These are phyloP conservation scores for Nesogale talazaci DNA, from an alignment of 2,113 vertebrate genomes.

Conservation along the genomic window DNA sequence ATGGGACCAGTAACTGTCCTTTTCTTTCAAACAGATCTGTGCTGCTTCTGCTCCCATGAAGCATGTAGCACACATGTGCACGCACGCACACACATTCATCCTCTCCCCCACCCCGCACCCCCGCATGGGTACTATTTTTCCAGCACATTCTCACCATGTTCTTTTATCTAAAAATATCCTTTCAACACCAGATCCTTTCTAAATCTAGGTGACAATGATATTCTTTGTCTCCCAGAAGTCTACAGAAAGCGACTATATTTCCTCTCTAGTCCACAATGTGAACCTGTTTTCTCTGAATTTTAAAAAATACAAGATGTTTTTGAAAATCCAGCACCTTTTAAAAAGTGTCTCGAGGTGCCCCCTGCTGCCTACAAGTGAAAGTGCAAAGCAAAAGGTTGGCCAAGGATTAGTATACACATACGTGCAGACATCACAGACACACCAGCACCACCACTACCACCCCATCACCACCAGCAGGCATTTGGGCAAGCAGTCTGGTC, in stretches of 20 bases:
- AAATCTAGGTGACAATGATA: not conserved
- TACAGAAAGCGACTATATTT: not conserved
- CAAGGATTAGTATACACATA: not conserved
- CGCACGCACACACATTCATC: too few relatives aligned
- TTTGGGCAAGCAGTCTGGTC: not conserved
- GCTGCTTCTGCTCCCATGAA: not conserved
- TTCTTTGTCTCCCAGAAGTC: not conserved
- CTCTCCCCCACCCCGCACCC: too few relatives aligned
- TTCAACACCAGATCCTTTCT: not conserved
- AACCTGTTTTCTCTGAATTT: conserved; percentile 19
- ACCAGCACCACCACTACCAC: too few relatives aligned
- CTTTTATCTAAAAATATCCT: conserved; percentile 2
- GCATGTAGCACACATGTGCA: not conserved
- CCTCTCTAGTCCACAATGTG: not conserved
- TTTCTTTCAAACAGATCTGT: not conserved
- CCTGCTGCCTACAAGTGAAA: conserved; percentile 64
- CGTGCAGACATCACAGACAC: not conserved
- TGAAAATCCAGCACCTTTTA: not conserved
- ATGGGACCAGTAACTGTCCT: not conserved
- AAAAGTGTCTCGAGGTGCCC: conserved; percentile 63
- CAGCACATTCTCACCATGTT: not conserved
- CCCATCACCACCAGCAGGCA: too few relatives aligned
- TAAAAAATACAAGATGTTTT: conserved; percentile 53
- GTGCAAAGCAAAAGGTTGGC: not conserved
- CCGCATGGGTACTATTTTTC: not conserved